Evolutionary conservation across 2,113 vertebrate species (phyloP).

Genomic region (Ciconia stormi): DNA sequence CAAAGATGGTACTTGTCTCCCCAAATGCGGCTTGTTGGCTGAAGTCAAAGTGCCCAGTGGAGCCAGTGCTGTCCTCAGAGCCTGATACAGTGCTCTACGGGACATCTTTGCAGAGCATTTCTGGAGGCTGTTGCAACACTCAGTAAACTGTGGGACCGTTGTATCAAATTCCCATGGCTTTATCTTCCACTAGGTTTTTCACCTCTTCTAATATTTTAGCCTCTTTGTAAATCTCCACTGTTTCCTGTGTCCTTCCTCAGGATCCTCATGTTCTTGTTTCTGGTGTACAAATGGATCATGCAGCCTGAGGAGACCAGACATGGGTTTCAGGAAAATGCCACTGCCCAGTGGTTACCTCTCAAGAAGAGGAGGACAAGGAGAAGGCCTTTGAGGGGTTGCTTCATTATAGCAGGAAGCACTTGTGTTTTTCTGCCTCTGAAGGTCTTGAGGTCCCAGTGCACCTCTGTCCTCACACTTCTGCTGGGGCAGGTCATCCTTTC

Average conservation of each 20-base stretch:
- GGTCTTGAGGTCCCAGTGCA: background rate
- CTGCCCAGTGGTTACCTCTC: background rate
- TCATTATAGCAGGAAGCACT: background rate
- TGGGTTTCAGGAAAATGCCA: background rate
- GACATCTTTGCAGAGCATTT: background rate
- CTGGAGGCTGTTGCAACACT: background rate
- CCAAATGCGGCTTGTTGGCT: background rate
- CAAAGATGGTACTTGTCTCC: background rate
- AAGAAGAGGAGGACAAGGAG: background rate
- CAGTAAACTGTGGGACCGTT: background rate
- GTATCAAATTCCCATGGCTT: background rate
- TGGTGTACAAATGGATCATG: background rate
- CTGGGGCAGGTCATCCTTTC: background rate
- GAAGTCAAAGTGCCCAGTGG: background rate
- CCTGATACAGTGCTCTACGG: background rate
- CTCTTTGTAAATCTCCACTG: background rate
- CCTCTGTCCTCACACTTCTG: background rate
- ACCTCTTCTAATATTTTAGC: background rate
- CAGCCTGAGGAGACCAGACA: background rate
- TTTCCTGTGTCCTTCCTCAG: background rate
- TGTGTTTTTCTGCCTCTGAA: background rate
- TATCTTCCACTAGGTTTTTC: background rate
- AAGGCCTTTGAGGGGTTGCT: background rate
- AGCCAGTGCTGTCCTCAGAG: background rate
- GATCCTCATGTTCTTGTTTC: background rate